phyloP scores from a whole-genome alignment of 2,888 invertebrate species.

The Amorpha juglandis region DNA sequence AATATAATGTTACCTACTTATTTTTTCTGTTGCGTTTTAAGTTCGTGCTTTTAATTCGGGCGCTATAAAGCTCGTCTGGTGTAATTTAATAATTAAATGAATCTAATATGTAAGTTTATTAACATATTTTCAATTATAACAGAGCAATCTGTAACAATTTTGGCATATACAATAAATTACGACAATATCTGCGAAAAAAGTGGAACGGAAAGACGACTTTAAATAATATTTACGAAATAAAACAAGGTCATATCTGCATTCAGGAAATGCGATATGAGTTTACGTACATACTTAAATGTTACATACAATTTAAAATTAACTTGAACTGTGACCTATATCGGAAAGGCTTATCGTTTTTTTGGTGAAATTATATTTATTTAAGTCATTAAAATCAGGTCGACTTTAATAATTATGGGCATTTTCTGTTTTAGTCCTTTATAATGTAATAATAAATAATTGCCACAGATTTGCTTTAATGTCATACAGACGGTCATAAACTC shows the following conservation, averaged over 20 bases:
- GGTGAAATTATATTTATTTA: not conserved
- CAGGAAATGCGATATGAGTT: conserved; percentile 52
- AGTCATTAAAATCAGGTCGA: not conserved
- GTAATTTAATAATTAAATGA: not conserved
- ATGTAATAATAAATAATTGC: not conserved
- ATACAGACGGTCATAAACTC: too few relatives aligned
- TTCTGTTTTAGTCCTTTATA: not conserved
- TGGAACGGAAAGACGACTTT: conserved; percentile 35
- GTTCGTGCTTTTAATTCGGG: too few relatives aligned
- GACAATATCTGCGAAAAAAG: conserved; percentile 21
- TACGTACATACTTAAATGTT: conserved; percentile 35
- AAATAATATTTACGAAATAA: conserved; percentile 38
- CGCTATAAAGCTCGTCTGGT: not conserved
- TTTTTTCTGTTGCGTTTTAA: too few relatives aligned
- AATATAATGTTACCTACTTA: too few relatives aligned
- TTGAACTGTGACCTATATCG: conserved; percentile 29
- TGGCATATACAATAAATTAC: conserved; percentile 29
- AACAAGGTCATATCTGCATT: conserved; percentile 53
- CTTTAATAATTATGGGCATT: not conserved
- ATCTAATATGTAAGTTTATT: not conserved
- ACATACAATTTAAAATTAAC: conserved; percentile 27
- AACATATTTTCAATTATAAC: not conserved
- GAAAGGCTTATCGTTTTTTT: conserved; percentile 13
- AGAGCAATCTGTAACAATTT: not conserved
- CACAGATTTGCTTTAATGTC: not conserved